These are phyloP conservation scores for Drosophila atripex DNA, from an alignment of 2,888 invertebrate species.

Conservation along the genomic window DNA sequence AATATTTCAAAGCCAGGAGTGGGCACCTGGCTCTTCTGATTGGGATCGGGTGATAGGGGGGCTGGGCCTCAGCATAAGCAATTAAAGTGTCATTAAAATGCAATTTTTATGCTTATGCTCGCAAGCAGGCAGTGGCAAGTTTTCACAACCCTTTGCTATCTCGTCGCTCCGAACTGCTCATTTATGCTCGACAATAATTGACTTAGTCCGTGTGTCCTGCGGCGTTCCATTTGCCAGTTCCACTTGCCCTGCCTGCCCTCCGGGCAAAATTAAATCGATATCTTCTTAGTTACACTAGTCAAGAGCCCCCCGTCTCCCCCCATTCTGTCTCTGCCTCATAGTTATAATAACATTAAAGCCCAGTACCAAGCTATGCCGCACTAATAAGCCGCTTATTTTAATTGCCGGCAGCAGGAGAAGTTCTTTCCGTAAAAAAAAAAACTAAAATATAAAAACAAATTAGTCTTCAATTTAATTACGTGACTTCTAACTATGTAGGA, in stretches of 20 bases:
- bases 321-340: too few relatives aligned
- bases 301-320: too few relatives aligned
- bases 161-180: too few relatives aligned
- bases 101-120: constrained; percentile 49
- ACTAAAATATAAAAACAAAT: constrained; percentile 44
- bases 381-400: constrained; percentile 68
- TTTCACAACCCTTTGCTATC: constrained; percentile 15
- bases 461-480: constrained; percentile 65
- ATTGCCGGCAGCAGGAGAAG: constrained; percentile 48
- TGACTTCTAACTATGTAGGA: constrained; percentile 39
- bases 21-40: not conserved
- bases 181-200: constrained; percentile 42
- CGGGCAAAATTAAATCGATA: constrained; percentile 62
- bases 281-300: constrained; percentile 58
- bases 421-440: constrained; percentile 10
- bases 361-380: too few relatives aligned
- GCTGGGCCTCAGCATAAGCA: constrained; percentile 26
- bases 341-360: constrained; percentile 65
- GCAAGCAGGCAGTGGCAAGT: constrained; percentile 57
- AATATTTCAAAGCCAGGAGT: not conserved
- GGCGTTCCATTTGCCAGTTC: not conserved
- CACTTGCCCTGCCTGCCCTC: not conserved
- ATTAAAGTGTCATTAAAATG: constrained; percentile 65
- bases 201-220: constrained; percentile 31
- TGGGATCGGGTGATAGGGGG: not conserved